Evolutionary conservation across 2,797 vertebrate genomes (phyloP), one percentile per base, ranked within the genome.

Genomic region (Anabas testudineus): DNA sequence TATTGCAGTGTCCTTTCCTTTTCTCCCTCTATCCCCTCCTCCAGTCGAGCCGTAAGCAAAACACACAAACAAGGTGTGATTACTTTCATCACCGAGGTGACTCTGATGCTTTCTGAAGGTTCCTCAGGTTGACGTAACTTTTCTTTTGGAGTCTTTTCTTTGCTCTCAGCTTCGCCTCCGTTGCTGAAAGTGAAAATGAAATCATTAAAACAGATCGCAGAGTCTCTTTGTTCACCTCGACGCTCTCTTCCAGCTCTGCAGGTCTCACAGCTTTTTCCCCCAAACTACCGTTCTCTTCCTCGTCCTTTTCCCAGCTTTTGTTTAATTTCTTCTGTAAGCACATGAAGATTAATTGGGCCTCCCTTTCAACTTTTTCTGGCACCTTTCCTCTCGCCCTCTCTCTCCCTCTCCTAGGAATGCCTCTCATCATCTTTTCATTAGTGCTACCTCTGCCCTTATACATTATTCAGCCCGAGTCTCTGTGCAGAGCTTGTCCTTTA

Each of bases 391-490:
- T 67, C 37, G 30, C 68, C 54, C 41, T 42, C 64, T 51, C 49
- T 45, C 84, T 74, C 67, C 49, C 57, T 86, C 87, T 89, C 88
- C 59, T 87, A 90, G 90, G 86, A 88, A 85, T 83, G 82, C 85
- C 86, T 92, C 91, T 91, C 91, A 90, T 92, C 92, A 92, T 92
- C 89, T 91, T 91, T 93, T 94, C 90, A 92, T 93, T 92, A 93
- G 87, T 54, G 88, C 83, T 88, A 88, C 91, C 85, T 91, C 86
- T 91, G 88, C 82, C 85, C 81, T 88, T 83, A 87, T 91, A 76
- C 91, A 93, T 93, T 91, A 94, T 93, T 93, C 90, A 91, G 84
- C 84, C 86, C 2, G n/a, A 84, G 85, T 88, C 87, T 91, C 87
- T 51, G 78, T 74, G 86, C 78, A 67, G 77, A 86, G 79, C 87